Evolutionary conservation across 2,888 invertebrate species (phyloP).

Genomic region (Plagodis dolabraria): DNA sequence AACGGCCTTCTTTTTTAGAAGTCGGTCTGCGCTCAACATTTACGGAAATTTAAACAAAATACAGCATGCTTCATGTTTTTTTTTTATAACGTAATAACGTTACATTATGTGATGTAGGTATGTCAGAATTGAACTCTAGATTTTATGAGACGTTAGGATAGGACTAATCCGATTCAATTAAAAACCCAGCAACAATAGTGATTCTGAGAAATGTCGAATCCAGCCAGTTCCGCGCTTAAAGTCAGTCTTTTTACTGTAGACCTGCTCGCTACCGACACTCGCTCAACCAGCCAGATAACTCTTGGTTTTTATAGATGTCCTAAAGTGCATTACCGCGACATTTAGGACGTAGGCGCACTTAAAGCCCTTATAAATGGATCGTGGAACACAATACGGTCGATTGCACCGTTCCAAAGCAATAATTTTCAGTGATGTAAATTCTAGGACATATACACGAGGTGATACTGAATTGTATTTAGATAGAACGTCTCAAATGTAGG

Average conservation of each 20-base stretch:
- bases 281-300: conserved; percentile 43
- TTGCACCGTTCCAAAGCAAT: no score
- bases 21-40: no score
- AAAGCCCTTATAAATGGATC: neutral
- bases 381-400: no score
- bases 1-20: no score
- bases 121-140: neutral
- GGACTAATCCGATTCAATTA: no score
- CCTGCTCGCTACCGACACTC: conserved; percentile 23
- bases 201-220: conserved; percentile 52
- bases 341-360: neutral
- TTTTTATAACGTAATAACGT: neutral
- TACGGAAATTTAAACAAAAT: no score
- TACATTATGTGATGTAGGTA: neutral
- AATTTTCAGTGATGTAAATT: no score
- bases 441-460: no score
- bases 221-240: conserved; percentile 41
- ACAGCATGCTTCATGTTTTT: no score
- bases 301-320: conserved; percentile 42
- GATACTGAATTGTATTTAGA: no score
- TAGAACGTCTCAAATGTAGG: no score
- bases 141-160: neutral
- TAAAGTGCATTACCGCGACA: conserved; percentile 13
- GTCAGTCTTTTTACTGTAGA: conserved; percentile 40
- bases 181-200: conserved; percentile 38